Evolutionary conservation across 2,113 vertebrate genomes (phyloP).

Genomic region (Otocyon megalotis): DNA sequence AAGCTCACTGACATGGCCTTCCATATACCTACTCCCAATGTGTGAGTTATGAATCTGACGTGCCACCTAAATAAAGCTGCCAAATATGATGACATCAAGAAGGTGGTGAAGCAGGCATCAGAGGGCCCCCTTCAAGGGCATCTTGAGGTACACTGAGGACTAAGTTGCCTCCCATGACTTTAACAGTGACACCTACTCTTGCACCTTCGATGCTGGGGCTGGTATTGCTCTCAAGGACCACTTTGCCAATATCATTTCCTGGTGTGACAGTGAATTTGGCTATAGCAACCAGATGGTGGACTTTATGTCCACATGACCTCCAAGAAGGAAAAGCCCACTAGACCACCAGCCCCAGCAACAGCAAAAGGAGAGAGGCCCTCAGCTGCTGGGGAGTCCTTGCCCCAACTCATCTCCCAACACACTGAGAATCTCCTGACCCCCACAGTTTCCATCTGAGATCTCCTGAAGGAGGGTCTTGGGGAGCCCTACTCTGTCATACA

Average conservation of each 20-base stretch:
- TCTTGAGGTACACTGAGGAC: background rate
- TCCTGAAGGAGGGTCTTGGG: background rate
- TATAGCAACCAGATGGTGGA: background rate
- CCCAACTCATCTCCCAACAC: background rate
- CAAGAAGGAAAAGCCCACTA: background rate
- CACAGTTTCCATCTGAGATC: background rate
- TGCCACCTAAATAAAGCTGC: background rate
- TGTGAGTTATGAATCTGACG: background rate
- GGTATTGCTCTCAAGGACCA: background rate
- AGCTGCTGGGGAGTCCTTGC: background rate
- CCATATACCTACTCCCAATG: too few species aligned
- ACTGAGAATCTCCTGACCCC: background rate
- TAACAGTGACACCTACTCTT: background rate
- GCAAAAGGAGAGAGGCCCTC: background rate
- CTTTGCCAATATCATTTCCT: background rate
- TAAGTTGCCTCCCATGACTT: background rate
- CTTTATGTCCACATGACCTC: background rate
- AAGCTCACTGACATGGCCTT: too few species aligned
- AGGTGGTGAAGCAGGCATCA: background rate
- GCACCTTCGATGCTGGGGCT: background rate
- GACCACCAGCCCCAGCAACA: background rate
- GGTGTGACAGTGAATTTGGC: background rate
- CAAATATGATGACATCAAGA: background rate
- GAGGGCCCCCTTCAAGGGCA: background rate
- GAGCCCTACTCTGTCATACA: background rate